phyloP scores from a whole-genome alignment of 2,797 vertebrate species.

The Sphenodon punctatus region DNA sequence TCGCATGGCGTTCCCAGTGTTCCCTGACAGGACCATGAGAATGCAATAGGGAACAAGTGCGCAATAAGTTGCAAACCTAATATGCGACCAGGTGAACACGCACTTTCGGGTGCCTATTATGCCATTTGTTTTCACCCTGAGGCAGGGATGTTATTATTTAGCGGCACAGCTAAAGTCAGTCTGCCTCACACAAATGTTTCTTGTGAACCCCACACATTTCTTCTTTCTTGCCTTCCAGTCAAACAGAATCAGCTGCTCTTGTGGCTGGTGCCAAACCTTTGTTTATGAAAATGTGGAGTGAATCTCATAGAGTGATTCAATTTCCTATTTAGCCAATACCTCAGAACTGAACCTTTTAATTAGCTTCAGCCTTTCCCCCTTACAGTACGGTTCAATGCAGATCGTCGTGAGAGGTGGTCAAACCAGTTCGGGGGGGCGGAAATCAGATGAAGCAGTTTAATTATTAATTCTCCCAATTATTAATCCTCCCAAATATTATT shows the following conservation, averaged over 20 bases:
- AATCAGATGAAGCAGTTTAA: not conserved
- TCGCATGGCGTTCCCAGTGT: too few species aligned
- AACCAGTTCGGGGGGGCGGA: not conserved
- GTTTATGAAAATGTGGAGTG: not conserved
- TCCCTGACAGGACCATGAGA: too few species aligned
- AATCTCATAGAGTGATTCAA: not conserved
- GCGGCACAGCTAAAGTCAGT: not conserved
- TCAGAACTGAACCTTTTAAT: constrained; percentile 32
- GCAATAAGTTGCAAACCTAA: too few species aligned
- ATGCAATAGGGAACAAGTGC: too few species aligned
- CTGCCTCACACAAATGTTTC: not conserved
- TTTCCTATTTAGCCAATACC: not conserved
- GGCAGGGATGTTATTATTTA: not conserved
- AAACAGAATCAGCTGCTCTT: not conserved
- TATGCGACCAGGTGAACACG: too few species aligned
- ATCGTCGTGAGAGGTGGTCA: not conserved
- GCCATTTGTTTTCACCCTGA: too few species aligned
- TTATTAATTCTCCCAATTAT: not conserved
- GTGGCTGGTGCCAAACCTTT: not conserved
- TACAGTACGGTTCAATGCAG: not conserved
- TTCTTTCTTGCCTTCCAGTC: not conserved
- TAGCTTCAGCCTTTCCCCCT: constrained; percentile 23
- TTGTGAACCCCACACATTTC: not conserved
- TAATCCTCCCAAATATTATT: not conserved
- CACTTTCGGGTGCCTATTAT: too few species aligned